phyloP scores from a whole-genome alignment of 2,888 invertebrate species.

The Agrenia bidenticulata region DNA sequence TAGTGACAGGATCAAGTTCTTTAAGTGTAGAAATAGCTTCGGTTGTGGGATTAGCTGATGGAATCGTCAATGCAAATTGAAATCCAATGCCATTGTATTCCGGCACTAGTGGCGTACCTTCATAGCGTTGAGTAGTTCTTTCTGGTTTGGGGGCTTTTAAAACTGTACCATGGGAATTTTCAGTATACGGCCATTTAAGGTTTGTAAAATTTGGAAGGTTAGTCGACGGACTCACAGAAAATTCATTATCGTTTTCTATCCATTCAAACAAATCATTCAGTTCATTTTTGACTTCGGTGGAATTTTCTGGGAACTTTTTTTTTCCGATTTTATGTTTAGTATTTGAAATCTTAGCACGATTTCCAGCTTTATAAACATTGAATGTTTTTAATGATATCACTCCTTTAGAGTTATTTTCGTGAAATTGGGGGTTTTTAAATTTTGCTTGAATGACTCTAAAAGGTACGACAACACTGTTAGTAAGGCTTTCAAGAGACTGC shows the following conservation, averaged over 20 bases:
- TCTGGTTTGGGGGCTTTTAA: background rate
- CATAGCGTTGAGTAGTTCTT: background rate
- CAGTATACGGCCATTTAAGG: slow-evolving; percentile 25
- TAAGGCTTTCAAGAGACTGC: too few species aligned
- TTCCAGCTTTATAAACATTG: too few species aligned
- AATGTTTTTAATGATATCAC: too few species aligned
- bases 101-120: background rate
- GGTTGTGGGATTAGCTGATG: slow-evolving; percentile 5
- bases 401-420: too few species aligned
- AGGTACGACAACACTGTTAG: too few species aligned
- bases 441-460: too few species aligned
- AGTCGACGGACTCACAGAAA: slow-evolving; percentile 21
- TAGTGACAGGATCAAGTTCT: background rate
- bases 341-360: too few species aligned
- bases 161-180: background rate
- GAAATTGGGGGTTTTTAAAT: too few species aligned
- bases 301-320: too few species aligned
- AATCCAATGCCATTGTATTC: too few species aligned
- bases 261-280: slow-evolving; percentile 23
- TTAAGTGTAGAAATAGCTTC: background rate
- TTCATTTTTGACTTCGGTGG: too few species aligned
- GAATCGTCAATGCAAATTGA: background rate
- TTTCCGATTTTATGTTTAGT: too few species aligned
- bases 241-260: slow-evolving; percentile 32
- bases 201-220: slow-evolving; percentile 26